Percentiles rank a stretch among this genome's conserved stretches.
phyloP scores from a whole-genome alignment of 23 tunicate genomes.

The Diplosoma virens region DNA sequence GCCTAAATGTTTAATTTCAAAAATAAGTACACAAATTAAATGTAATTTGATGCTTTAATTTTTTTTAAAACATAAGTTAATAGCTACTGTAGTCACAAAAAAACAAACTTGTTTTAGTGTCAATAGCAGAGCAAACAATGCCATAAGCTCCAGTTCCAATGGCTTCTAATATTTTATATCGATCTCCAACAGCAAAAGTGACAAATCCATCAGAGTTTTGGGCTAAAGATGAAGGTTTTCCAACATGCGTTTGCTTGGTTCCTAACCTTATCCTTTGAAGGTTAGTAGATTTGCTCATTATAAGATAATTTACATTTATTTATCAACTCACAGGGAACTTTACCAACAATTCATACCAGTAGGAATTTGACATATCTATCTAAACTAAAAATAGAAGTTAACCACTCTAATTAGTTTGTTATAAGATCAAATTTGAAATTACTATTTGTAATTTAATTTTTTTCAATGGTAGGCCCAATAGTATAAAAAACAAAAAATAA shows the following conservation, averaged over 20 bases:
- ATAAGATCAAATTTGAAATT: too few relatives aligned
- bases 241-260: not conserved
- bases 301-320: too few relatives aligned
- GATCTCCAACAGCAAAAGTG: slow-evolving; percentile 68
- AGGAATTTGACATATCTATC: too few relatives aligned
- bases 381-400: too few relatives aligned
- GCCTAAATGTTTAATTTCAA: not conserved
- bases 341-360: too few relatives aligned
- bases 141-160: slow-evolving; percentile 99
- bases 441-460: too few relatives aligned
- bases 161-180: slow-evolving; percentile 67
- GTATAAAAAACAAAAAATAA: too few relatives aligned
- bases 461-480: too few relatives aligned
- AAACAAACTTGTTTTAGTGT: slow-evolving; percentile 55
- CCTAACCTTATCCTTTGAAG: slow-evolving; percentile 9
- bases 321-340: too few relatives aligned
- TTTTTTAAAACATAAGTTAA: too few relatives aligned
- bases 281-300: slow-evolving; percentile 1
- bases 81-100: not conserved
- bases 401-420: too few relatives aligned
- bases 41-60: too few relatives aligned
- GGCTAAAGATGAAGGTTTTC: not conserved
- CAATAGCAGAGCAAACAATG: slow-evolving; percentile 86
- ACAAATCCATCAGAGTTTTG: slow-evolving; percentile 40
- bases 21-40: not conserved